A percentile compares a stretch with the other conserved stretches of the same genome.
Conservation (phyloP, 2,113 vertebrate genomes). For the Micromys minutus region DNA sequence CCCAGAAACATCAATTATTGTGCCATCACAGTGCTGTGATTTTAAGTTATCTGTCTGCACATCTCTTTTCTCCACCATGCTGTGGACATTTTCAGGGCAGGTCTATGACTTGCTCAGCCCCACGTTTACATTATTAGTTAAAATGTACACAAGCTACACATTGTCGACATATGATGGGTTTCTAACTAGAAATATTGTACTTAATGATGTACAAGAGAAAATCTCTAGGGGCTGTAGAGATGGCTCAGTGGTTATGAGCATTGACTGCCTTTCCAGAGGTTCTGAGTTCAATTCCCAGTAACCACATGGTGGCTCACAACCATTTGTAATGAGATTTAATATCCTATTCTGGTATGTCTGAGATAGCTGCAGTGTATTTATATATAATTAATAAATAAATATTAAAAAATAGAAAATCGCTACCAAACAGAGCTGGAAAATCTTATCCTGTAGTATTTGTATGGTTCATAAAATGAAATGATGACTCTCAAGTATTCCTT, state of each 20-base stretch:
- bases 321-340: too few relatives aligned
- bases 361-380: too few relatives aligned
- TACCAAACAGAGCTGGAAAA: neutral
- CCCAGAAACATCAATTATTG: neutral
- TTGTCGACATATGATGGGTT: neutral
- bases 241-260: too few relatives aligned
- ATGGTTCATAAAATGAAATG: neutral
- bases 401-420: neutral
- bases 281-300: too few relatives aligned
- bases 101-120: neutral
- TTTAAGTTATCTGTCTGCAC: neutral
- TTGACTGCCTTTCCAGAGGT: too few relatives aligned
- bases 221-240: too few relatives aligned
- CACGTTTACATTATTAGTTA: neutral
- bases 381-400: too few relatives aligned
- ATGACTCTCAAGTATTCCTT: neutral
- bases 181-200: neutral
- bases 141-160: neutral
- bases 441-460: neutral
- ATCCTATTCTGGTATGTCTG: too few relatives aligned
- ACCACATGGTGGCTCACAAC: too few relatives aligned
- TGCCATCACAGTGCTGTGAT: neutral
- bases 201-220: neutral
- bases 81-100: neutral
- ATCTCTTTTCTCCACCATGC: neutral